These are phyloP conservation scores for Melikaiella ostensackeni DNA, from an alignment of 2,888 invertebrate genomes.

Conservation along the genomic window DNA sequence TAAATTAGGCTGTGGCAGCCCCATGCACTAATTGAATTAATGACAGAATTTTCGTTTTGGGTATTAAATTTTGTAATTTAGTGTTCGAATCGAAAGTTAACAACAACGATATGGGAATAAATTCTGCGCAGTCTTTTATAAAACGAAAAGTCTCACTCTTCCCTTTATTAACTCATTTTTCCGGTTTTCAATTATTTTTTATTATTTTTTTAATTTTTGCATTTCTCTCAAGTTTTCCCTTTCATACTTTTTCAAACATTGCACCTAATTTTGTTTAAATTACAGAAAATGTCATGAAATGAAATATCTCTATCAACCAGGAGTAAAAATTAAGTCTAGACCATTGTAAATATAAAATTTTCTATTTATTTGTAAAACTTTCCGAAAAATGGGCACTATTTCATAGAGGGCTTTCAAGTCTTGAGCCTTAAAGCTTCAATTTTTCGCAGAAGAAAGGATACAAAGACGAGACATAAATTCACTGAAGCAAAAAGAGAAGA, in stretches of 20 bases:
- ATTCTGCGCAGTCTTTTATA: neutral
- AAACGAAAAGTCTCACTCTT: too few relatives aligned
- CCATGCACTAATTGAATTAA: too few relatives aligned
- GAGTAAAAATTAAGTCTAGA: too few relatives aligned
- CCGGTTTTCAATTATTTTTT: neutral
- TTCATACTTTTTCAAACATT: neutral
- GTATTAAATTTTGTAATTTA: neutral
- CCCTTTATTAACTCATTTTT: neutral
- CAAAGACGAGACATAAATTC: neutral
- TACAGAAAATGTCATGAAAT: too few relatives aligned
- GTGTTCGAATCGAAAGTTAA: neutral
- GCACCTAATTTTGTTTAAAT: neutral
- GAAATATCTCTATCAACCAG: too few relatives aligned
- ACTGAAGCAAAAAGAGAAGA: neutral
- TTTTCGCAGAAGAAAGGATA: constrained; percentile 7
- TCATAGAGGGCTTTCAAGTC: neutral
- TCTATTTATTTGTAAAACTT: neutral
- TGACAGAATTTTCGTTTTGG: neutral
- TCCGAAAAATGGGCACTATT: neutral
- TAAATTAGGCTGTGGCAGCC: too few relatives aligned
- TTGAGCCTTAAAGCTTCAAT: neutral
- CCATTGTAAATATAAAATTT: neutral
- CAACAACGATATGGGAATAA: neutral
- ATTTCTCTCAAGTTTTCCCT: neutral
- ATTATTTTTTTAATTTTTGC: neutral